Conservation (phyloP, 2,888 invertebrate species). For the Lasioglossum morio region DNA sequence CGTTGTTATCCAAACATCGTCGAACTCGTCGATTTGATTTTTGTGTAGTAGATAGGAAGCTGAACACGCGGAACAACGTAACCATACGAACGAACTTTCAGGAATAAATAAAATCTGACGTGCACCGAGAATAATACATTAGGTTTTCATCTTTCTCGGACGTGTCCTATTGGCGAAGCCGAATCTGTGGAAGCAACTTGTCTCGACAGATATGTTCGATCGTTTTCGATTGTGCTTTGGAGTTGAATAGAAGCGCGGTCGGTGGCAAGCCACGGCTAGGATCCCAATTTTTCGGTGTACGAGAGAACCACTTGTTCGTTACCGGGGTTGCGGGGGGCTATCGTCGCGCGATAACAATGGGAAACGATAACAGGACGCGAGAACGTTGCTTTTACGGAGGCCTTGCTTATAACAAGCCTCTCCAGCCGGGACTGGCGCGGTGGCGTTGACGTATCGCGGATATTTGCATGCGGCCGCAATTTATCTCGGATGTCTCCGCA, state of each 20-base stretch:
- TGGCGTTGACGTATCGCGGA: conserved; percentile 70
- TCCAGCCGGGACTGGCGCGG: background rate
- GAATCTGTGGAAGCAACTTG: background rate
- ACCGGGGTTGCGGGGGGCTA: conserved; percentile 20
- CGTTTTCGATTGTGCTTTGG: conserved; percentile 17
- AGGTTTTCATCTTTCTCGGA: background rate
- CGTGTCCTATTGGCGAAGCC: background rate
- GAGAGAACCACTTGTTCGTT: conserved; percentile 39
- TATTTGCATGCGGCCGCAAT: conserved; percentile 76
- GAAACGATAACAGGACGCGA: conserved; percentile 46
- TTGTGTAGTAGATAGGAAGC: background rate
- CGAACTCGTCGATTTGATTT: background rate
- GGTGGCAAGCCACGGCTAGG: background rate
- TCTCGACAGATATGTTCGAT: background rate
- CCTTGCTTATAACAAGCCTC: conserved; percentile 45
- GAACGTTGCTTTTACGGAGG: conserved; percentile 25
- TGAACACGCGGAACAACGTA: too few species aligned
- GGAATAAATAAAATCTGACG: too few species aligned
- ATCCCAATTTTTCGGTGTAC: conserved; percentile 24
- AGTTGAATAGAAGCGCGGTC: background rate
- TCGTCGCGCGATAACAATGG: conserved; percentile 41
- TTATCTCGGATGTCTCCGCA: conserved; percentile 72
- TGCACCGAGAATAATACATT: too few species aligned
- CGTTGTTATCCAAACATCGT: background rate
- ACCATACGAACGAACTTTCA: background rate